Conservation (phyloP, 2,113 vertebrate species). For the Herpetotheres cachinnans region DNA sequence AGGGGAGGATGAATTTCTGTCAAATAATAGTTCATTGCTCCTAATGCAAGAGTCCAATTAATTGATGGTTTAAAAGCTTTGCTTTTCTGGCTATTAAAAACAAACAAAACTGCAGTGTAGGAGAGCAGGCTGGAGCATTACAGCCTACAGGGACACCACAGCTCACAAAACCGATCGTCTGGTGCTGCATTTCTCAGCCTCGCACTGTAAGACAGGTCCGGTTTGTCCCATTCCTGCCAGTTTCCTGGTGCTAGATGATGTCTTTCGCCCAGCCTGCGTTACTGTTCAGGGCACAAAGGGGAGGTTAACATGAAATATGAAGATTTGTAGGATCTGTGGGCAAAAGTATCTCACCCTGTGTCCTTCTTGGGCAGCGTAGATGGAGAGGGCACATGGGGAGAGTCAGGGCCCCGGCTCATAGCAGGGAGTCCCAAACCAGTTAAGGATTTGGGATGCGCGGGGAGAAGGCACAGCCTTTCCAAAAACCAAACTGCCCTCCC, state of each 20-base stretch:
- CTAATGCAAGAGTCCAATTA: conserved; percentile 53
- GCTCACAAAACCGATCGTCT: not conserved
- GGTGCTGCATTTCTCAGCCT: not conserved
- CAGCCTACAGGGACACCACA: not conserved
- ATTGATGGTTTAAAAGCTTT: conserved; percentile 43
- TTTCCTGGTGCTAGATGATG: not conserved
- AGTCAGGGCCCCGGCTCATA: not conserved
- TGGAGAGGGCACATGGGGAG: accelerated
- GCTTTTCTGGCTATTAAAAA: not conserved
- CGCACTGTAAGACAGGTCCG: accelerated
- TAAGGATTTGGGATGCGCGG: not conserved
- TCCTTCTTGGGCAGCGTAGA: not conserved
- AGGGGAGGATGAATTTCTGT: conserved; percentile 48
- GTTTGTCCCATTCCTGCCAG: not conserved
- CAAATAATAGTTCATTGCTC: conserved; percentile 19
- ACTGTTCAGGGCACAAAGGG: not conserved
- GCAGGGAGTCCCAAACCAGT: not conserved
- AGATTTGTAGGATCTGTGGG: not conserved
- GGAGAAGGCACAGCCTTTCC: not conserved
- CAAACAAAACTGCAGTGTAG: not conserved
- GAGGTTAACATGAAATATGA: accelerated
- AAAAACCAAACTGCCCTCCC: accelerated
- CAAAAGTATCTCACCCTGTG: not conserved
- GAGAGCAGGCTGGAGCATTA: not conserved
- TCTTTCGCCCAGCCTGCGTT: accelerated